A percentile compares a stretch with the other conserved stretches of the same genome.
Evolutionary conservation across 2,888 invertebrate species (phyloP).

Genomic region (Melinaea marsaeus): DNA sequence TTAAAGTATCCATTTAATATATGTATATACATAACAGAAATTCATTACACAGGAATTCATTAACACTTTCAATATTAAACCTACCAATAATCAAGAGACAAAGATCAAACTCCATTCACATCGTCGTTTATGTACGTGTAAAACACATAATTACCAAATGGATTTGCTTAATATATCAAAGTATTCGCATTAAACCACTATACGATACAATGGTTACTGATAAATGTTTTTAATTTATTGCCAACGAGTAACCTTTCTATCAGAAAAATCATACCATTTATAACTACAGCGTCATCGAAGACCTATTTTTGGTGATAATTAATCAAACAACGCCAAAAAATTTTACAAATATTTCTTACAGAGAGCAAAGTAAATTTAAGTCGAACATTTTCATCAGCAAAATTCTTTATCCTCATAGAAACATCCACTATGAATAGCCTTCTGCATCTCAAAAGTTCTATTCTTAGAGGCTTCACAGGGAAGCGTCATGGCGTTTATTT

Average conservation of each 20-base stretch:
- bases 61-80: slow-evolving; percentile 17
- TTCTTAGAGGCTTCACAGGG: slow-evolving; percentile 32
- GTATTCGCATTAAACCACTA: slow-evolving; percentile 2
- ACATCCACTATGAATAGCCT: slow-evolving; percentile 21
- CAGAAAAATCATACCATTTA: too few relatives aligned
- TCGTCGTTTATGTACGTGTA: slow-evolving; percentile 29
- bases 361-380: background rate
- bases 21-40: background rate
- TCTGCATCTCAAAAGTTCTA: slow-evolving; percentile 26
- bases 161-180: slow-evolving; percentile 34
- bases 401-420: slow-evolving; percentile 4
- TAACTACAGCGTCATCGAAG: too few relatives aligned
- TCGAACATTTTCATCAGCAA: background rate
- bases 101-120: slow-evolving; percentile 33
- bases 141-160: slow-evolving; percentile 50
- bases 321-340: background rate
- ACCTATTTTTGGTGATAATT: too few relatives aligned
- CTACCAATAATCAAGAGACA: slow-evolving; percentile 14
- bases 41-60: slow-evolving; percentile 10
- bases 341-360: background rate
- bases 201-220: background rate
- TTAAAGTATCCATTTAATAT: too few relatives aligned
- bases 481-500: slow-evolving; percentile 39
- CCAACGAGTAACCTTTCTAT: background rate
- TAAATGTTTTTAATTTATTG: background rate